phyloP scores from a whole-genome alignment of 2,888 invertebrate species.

The Salticus scenicus region DNA sequence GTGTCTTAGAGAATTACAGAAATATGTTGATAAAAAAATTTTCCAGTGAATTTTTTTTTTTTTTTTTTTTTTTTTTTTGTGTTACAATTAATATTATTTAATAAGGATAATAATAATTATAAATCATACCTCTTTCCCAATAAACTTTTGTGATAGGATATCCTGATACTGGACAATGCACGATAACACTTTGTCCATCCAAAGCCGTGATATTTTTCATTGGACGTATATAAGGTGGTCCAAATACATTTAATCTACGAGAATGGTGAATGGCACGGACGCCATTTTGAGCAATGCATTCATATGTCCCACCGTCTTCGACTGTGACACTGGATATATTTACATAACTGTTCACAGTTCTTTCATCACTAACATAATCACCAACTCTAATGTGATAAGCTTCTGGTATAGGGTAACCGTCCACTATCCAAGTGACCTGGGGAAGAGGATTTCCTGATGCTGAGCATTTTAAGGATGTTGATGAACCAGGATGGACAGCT shows the following conservation, averaged over 20 bases:
- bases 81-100: too few relatives aligned
- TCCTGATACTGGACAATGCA: constrained; percentile 90
- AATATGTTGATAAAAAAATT: too few relatives aligned
- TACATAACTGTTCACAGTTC: constrained; percentile 75
- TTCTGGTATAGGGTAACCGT: constrained; percentile 73
- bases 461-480: constrained; percentile 71
- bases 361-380: constrained; percentile 73
- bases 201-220: constrained; percentile 82
- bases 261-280: constrained; percentile 74
- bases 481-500: constrained; percentile 70
- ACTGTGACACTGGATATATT: constrained; percentile 75
- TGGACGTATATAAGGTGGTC: constrained; percentile 77
- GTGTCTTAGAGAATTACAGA: too few relatives aligned
- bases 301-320: constrained; percentile 76
- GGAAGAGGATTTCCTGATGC: constrained; percentile 72
- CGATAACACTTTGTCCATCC: constrained; percentile 84
- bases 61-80: too few relatives aligned
- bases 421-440: constrained; percentile 72
- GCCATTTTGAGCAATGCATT: constrained; percentile 75
- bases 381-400: constrained; percentile 73
- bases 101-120: too few relatives aligned
- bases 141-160: constrained; percentile 88
- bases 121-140: constrained; percentile 85
- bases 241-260: constrained; percentile 75
- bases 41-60: too few relatives aligned